phyloP scores from a whole-genome alignment of 2,888 invertebrate genomes.

The Cantharis rustica region DNA sequence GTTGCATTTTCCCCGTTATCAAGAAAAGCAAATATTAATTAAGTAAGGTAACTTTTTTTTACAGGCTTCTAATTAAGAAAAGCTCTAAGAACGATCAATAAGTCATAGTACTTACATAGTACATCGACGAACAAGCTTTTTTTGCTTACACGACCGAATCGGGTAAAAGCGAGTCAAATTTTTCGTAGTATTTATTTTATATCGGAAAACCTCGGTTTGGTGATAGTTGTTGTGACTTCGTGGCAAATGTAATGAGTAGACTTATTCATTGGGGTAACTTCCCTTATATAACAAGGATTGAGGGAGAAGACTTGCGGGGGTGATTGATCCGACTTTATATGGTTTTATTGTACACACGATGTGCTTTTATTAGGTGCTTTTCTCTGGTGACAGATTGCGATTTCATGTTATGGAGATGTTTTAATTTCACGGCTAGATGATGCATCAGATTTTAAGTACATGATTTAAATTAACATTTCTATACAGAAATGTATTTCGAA shows the following conservation, averaged over 20 bases:
- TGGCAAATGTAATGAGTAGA: constrained; percentile 53
- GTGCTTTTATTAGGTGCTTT: constrained; percentile 50
- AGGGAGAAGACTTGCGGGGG: constrained; percentile 44
- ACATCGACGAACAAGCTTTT: constrained; percentile 4
- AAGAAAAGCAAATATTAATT: not conserved
- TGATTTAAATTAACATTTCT: not conserved
- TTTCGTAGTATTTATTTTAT: not conserved
- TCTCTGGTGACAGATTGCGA: constrained; percentile 50
- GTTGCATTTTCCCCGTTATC: not conserved
- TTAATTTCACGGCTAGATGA: constrained; percentile 44
- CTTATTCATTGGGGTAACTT: constrained; percentile 53
- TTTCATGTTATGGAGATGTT: constrained; percentile 47
- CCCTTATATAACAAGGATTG: constrained; percentile 47
- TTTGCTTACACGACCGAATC: constrained; percentile 13
- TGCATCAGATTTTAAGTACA: not conserved
- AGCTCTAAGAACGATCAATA: constrained; percentile 41
- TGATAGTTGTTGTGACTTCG: constrained; percentile 46
- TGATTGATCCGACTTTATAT: constrained; percentile 52
- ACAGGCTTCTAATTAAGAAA: constrained; percentile 27
- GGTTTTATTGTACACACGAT: constrained; percentile 53
- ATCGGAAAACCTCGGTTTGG: constrained; percentile 25
- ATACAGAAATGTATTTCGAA: not conserved
- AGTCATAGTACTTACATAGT: constrained; percentile 30
- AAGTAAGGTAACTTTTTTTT: not conserved
- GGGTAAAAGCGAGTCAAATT: constrained; percentile 13